Evolutionary conservation across 2,113 vertebrate species (phyloP), one percentile per base, ranked within the genome.

Genomic region (Aleadryas rufinucha): DNA sequence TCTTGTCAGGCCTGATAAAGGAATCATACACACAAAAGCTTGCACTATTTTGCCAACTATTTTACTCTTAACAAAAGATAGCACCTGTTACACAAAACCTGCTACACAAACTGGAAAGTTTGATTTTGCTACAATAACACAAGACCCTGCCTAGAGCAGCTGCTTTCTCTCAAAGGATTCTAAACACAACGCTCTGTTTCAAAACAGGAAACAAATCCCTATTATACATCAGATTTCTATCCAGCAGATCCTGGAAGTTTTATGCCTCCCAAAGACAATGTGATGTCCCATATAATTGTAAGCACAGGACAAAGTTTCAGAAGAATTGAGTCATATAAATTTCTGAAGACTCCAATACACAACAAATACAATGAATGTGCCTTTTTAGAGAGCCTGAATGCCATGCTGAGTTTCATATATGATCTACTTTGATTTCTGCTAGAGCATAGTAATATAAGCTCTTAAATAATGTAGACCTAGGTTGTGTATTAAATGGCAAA

Each of bases 21-120:
- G 3, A 70, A 85, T 35, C 16, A 10, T 0, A 2, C 18, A 13
- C 9, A 13, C 1, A 1, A 68, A 76, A 86, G 13, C 11, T 17
- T 23, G 12, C 2, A n/a, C 15, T 20, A 31, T 49, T 77, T 52
- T 52, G 13, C 24, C 49, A 91, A 28, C 31, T 70, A 45, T 42
- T 74, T 68, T 7, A 52, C 26, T 30, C 35, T 37, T 33, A 65
- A 50, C 5, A 60, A 31, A 71, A 84, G 8, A 61, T 0, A 76
- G 14, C 5, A 61, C 7, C 23, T 65, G 5, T 49, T 41, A 63
- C 44, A 74, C 20, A 82, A 82, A 80, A 53, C 20, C 31, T 45
- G 18, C 23, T 50, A 31, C 14, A 21, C 11, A 56, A 68, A 53
- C 26, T 13, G 45, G 6, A 70, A 70, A 50, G 60, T 13, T 26